These are phyloP conservation scores for Globicephala melas DNA, from an alignment of 2,113 vertebrate species.

Conservation along the genomic window DNA sequence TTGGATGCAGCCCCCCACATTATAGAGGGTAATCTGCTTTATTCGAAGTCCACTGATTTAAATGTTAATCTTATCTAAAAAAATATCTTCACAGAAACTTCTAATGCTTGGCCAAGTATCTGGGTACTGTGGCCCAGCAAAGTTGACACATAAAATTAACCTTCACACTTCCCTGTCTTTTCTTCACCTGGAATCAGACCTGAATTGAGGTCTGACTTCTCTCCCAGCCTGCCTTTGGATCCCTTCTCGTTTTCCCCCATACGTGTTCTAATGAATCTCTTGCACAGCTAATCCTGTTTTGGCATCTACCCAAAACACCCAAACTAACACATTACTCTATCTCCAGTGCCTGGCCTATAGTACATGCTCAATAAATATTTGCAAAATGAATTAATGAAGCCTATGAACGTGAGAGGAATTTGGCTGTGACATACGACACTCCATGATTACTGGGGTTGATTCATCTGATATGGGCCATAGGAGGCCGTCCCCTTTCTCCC, in stretches of 20 bases:
- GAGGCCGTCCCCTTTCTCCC: not conserved
- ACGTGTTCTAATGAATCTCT: not conserved
- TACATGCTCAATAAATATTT: not conserved
- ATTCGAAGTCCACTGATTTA: not conserved
- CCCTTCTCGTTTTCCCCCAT: not conserved
- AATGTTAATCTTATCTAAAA: not conserved
- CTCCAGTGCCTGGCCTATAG: not conserved
- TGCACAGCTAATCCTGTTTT: not conserved
- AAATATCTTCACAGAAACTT: not conserved
- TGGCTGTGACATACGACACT: not conserved
- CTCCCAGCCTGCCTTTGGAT: not conserved
- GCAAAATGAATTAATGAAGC: not conserved
- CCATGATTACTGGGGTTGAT: not conserved
- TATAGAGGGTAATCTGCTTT: not conserved
- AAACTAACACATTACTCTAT: not conserved
- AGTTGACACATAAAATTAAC: not conserved
- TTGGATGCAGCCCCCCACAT: not conserved
- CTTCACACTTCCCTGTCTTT: not conserved
- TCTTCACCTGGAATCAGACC: not conserved
- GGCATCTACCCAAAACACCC: not conserved
- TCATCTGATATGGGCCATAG: not conserved
- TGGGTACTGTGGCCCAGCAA: not conserved
- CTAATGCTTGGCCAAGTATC: not conserved
- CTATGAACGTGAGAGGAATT: not conserved
- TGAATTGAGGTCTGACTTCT: not conserved